Base-by-base conservation (phyloP, 2,113 vertebrate genomes). In the Acinonyx jubatus region DNA sequence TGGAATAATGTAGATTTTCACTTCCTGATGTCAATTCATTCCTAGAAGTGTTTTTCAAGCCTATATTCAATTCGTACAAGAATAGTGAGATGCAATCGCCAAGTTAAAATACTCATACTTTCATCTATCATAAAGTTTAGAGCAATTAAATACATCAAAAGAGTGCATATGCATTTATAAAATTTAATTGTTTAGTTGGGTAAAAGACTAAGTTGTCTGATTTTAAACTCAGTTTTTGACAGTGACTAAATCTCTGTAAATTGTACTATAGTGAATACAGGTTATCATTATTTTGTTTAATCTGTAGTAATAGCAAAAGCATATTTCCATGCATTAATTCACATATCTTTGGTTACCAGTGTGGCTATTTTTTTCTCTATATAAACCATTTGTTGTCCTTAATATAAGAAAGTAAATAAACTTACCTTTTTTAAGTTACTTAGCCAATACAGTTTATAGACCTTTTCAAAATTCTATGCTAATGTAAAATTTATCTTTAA, bases 201-300 rank as follows among this genome's bases (percentile, higher is more conserved):
- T 82, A 89, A 31, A 41, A 27, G 0, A 1, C 50, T 80, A 57
- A 1, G 1, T 81, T 27, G 92, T 97, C n/a, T 96, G 7, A 61
- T 90, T 90, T 97, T 80, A 97, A 94, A 82, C 5, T 45, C 57
- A 61, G 57, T 23, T 61, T 61, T 61, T 61, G 57, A 61, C 57
- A 61, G 57, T 61, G 57, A 61, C 21, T 61, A 7, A 61, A 61
- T 61, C 21, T 5, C 52, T 55, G 13, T 61, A 61, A 23, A 7
- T 61, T 61, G 57, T 23, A 61, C 21, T 23, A 61, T 61, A 23
- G 57, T 61, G 57, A 61, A 61, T 61, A 19, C 19, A 21, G 19
- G 55, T 57, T 57, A 57, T 57, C 19, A 57, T 19, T 57, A 57
- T 57, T 61, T 61, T 23, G 21, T 61, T 61, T 61, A 25, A 61